phyloP scores from a whole-genome alignment of 2,888 invertebrate species.

The Coelopa pilipes region DNA sequence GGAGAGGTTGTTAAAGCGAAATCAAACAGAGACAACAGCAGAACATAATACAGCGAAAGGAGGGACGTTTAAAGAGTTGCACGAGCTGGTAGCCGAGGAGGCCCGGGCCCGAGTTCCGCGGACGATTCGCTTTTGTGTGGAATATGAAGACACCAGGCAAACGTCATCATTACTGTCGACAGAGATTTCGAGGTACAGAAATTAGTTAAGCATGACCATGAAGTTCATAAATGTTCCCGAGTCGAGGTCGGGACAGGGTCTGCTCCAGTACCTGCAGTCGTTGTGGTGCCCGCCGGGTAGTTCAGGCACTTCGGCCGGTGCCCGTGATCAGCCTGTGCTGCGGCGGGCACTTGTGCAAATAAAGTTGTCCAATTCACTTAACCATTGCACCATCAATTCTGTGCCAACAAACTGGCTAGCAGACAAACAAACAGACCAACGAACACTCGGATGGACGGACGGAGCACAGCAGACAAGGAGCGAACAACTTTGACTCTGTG shows the following conservation, averaged over 20 bases:
- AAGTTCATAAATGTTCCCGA: conserved; percentile 7
- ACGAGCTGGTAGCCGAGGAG: neutral
- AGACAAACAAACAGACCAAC: too few species aligned
- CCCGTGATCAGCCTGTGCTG: neutral
- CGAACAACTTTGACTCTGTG: too few species aligned
- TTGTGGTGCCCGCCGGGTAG: neutral
- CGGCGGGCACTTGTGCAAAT: neutral
- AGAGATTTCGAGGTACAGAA: conserved; percentile 23
- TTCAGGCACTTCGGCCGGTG: neutral
- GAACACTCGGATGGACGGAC: too few species aligned
- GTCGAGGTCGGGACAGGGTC: conserved; percentile 4
- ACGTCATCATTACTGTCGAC: conserved; percentile 45
- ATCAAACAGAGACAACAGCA: too few species aligned
- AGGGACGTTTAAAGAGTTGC: conserved; percentile 12
- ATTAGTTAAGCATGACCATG: conserved; percentile 39
- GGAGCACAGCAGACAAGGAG: conserved; percentile 21
- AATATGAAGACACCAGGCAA: conserved; percentile 48
- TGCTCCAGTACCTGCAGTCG: neutral
- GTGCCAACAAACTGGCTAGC: conserved; percentile 10
- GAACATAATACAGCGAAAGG: neutral
- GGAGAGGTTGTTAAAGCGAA: too few species aligned
- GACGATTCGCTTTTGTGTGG: neutral
- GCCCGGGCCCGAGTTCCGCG: neutral
- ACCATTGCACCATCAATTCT: neutral
- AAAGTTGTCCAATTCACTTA: conserved; percentile 11